Evolutionary conservation across 1,140 invertebrate genomes (phyloP), one percentile per base, ranked within the genome.

Genomic region (Geopemphigus sp.): DNA sequence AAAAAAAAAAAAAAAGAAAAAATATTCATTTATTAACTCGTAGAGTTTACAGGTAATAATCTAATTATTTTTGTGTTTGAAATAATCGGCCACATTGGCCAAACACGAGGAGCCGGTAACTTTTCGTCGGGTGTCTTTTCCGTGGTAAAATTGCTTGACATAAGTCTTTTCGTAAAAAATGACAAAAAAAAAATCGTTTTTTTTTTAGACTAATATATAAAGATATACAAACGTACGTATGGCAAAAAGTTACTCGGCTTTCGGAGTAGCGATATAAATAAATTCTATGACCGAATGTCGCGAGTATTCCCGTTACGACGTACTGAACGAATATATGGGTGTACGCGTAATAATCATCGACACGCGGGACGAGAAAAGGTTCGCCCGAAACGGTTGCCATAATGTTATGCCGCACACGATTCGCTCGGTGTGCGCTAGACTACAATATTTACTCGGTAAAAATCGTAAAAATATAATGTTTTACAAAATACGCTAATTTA

Each of bases 21-120:
- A n/a, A n/a, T n/a, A 63, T 61, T 22, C 32, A 76, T 39, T 59
- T 47, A 78, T 50, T 19, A 78, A 78, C 74, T 78, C 74, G 22
- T 78, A 78, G 74, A 78, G 74, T 78, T 78, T 78, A 78, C 74
- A 78, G 5, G 74, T 78, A 78, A 78, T 78, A 78, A 78, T 78
- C 57, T 78, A 78, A 78, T 78, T 78, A 78, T 78, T 78, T 78
- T 78, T 78, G 74, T 78, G 74, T 78, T 78, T 59, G 56, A 50
- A 78, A 76, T 24, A 78, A 78, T 78, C 74, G 50, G 74, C 74
- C 74, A 78, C 74, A 1, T 26, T 78, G 74, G 74, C 74, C 10
- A 78, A 76, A 78, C 22, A 78, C 32, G 56, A 63, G 15, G 56
- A 63, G 45, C 57, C 74, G 57, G 57, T 78, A 78, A 78, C 74